Evolutionary conservation across 1,140 invertebrate genomes (phyloP), one percentile per base, ranked within the genome.

Genomic region (Drosophila virilis): DNA sequence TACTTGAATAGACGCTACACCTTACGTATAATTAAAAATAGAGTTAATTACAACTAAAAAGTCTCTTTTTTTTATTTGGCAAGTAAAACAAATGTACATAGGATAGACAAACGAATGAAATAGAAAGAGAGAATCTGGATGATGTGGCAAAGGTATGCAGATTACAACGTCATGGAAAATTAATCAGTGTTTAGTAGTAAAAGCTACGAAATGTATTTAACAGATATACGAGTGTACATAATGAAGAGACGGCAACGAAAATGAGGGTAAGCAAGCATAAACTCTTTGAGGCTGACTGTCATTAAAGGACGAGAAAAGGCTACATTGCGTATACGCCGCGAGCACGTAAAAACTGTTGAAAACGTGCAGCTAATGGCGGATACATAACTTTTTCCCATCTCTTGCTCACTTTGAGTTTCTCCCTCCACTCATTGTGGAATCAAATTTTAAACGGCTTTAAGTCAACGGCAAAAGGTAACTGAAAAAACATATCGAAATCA

Each of bases 251-350:
- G 28, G 15, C 40, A 15, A 37, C 8, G 17, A 46, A 42, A 37
- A 4, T 9, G 38, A 1, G 32, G 40, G 9, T 9, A 59, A 35
- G 37, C 17, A 54, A 22, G 45, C 9, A 42, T 13, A 73, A 32
- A 32, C 50, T 6, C n/a, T 13, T 40, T 50, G 8, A 46, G 50
- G 17, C 35, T 35, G 62, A 61, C 64, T 68, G 57, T 69, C 65
- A 57, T 74, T 74, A 69, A 68, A 55, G 65, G 50, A 10, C 38
- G 28, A 68, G 55, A 65, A 57, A 59, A 42, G 42, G 43, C 50
- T 12, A 66, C 61, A 80, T 80, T 80, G 61, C 76, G 71, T 74
- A 80, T 80, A 75, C 77, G 76, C 65, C 40, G 37, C 64, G 74
- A 69, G 48, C 33, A 70, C 72, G 54, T 48, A 54, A 50, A 81